Conservation (phyloP, 1,140 invertebrate species). For the Drosophila mojavensis region DNA sequence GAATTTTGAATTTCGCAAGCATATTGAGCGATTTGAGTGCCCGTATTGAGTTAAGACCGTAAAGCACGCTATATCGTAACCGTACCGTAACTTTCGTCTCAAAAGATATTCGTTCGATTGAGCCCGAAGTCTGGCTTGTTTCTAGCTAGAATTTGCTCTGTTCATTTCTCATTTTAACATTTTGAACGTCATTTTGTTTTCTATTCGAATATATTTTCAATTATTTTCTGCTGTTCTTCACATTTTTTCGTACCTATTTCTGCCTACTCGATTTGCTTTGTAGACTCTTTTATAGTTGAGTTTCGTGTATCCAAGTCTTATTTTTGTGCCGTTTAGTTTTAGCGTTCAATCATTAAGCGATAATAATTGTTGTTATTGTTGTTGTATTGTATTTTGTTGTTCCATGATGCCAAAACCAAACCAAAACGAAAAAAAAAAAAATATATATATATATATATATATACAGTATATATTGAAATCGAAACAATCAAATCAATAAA, state of each 20-base stretch:
- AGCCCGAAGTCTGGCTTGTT: slow-evolving; percentile 47
- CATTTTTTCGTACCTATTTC: neutral
- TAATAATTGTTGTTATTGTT: slow-evolving; percentile 84
- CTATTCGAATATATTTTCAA: neutral
- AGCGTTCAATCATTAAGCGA: slow-evolving; percentile 61
- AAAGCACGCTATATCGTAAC: slow-evolving; percentile 79
- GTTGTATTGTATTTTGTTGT: slow-evolving; percentile 84
- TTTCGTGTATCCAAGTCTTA: slow-evolving; percentile 20
- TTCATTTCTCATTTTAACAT: neutral
- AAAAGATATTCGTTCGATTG: slow-evolving; percentile 15
- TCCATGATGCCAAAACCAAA: slow-evolving; percentile 66
- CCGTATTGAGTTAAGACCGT: slow-evolving; percentile 79
- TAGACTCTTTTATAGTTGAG: slow-evolving; percentile 38
- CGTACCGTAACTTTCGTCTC: slow-evolving; percentile 34
- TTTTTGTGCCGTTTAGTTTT: slow-evolving; percentile 52
- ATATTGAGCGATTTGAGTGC: slow-evolving; percentile 72
- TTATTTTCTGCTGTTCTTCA: slow-evolving; percentile 5
- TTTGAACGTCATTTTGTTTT: slow-evolving; percentile 14
- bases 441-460: no score
- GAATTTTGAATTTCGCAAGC: slow-evolving; percentile 45
- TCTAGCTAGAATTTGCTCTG: slow-evolving; percentile 1
- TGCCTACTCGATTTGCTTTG: slow-evolving; percentile 31
- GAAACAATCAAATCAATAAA: slow-evolving; percentile 48
- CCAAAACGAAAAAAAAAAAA: slow-evolving; percentile 22
- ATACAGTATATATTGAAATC: slow-evolving; percentile 15